Base-by-base conservation (phyloP, 2,888 invertebrate genomes). In the Adelognathus sp. region DNA sequence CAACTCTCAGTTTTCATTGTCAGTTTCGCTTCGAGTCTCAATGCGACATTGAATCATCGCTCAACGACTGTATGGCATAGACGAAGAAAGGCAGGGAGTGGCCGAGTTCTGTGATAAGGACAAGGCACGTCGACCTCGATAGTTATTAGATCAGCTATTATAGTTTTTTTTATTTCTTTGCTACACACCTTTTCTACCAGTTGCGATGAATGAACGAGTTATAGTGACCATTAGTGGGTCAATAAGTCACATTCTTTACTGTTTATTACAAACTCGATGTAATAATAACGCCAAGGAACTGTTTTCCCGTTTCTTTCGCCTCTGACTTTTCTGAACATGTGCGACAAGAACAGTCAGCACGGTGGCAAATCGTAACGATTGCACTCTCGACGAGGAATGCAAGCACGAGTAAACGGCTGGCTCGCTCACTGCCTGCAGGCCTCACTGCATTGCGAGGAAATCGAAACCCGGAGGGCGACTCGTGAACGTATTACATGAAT, bases 101-200 rank as follows among this genome's bases (percentile, higher is more conserved):
- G 63, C 72, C 18, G 67, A 9, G 31, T 46, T 41, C 66, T 29
- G 54, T 61, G 50, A 67, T 67, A 63, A 71, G 60, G 75, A 56
- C 66, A 79, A 67, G 33, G 75, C 75, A 71, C 79, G 67, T 58
- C 31, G 75, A 75, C 75, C 75, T 75, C 75, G 75, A 79, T 69
- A 46, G 7, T 56, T 54, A 60, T 58, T 66, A 54, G 56, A 72
- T 79, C 56, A 50, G 11, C 14, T 50, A 24, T 11, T 16, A 29
- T 39, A 58, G 16, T 64, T 73, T 7, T n/a, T 50, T 41, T 54
- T 36, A 33, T 21, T 64, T 50, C 39, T 61, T 56, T 44, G 41
- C 61, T 14, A n/a, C 31, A 3, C 16, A 44, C 52, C 67, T 54
- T 67, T 69, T 33, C 9, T 31, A 73, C 50, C 29, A 44, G 36